phyloP scores from a whole-genome alignment of 2,888 invertebrate species.

The Lissonota sp. region DNA sequence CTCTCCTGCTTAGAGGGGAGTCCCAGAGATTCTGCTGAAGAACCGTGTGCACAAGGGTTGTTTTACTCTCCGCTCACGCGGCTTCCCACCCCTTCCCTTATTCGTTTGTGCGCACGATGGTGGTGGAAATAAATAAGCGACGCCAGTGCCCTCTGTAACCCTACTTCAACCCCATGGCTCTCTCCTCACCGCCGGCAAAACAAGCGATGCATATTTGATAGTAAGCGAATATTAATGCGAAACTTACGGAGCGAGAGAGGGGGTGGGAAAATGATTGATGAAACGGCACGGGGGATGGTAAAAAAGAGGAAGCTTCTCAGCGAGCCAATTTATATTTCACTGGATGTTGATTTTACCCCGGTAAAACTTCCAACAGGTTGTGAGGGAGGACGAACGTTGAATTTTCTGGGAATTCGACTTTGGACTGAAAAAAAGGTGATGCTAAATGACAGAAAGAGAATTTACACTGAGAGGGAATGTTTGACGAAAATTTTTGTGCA shows the following conservation, averaged over 20 bases:
- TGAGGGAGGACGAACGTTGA: no score
- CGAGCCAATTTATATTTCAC: constrained; percentile 69
- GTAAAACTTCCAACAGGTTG: constrained; percentile 16
- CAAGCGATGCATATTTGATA: constrained; percentile 79
- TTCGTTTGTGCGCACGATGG: constrained; percentile 8
- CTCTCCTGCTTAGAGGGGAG: no score
- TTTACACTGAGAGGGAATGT: no score
- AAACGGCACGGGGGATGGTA: constrained; percentile 62
- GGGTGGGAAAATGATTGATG: constrained; percentile 74
- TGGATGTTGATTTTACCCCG: constrained; percentile 39
- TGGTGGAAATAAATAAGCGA: constrained; percentile 66
- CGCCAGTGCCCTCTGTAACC: constrained; percentile 16
- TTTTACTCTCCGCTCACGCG: background rate
- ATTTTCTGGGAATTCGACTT: no score
- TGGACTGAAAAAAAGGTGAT: no score
- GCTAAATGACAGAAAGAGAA: no score
- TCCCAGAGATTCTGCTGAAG: no score
- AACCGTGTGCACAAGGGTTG: no score
- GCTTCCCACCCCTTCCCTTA: background rate
- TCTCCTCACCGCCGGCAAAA: constrained; percentile 64
- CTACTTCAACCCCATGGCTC: background rate
- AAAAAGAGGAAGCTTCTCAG: constrained; percentile 5
- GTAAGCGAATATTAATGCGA: constrained; percentile 78
- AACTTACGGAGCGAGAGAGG: constrained; percentile 65
- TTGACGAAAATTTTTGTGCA: no score